Conservation (phyloP, 2,888 invertebrate genomes). For the Sphecodes monilicornis region DNA sequence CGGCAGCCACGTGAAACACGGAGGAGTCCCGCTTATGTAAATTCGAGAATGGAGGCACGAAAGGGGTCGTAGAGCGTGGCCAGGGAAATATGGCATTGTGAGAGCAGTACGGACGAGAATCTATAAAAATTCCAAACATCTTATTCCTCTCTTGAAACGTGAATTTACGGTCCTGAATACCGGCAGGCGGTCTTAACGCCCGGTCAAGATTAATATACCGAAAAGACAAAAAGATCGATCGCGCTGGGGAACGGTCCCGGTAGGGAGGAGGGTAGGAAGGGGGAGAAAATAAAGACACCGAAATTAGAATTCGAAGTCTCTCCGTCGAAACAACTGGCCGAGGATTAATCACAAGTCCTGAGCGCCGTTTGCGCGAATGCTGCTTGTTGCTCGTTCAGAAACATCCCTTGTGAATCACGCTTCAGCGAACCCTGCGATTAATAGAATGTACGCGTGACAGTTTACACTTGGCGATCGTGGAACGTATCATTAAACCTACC, state of each 20-base stretch:
- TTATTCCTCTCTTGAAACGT: constrained; percentile 72
- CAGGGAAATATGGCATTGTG: constrained; percentile 55
- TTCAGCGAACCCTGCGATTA: constrained; percentile 13
- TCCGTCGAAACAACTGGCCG: constrained; percentile 44
- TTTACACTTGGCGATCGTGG: not conserved
- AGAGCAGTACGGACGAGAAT: constrained; percentile 58
- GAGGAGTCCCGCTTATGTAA: constrained; percentile 45
- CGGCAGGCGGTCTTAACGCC: constrained; percentile 72
- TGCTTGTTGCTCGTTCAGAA: constrained; percentile 29
- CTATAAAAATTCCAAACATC: constrained; percentile 78
- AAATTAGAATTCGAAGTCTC: constrained; percentile 48
- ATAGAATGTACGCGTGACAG: not conserved
- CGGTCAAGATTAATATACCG: constrained; percentile 69
- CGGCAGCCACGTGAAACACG: constrained; percentile 28
- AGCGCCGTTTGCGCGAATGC: constrained; percentile 28
- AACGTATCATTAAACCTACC: constrained; percentile 8
- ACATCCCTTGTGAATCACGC: constrained; percentile 44
- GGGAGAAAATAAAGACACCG: constrained; percentile 51
- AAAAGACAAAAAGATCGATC: constrained; percentile 71
- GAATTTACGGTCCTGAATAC: constrained; percentile 64
- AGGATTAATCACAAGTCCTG: constrained; percentile 33
- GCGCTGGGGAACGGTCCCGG: constrained; percentile 8
- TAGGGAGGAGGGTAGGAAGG: not conserved
- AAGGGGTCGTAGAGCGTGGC: constrained; percentile 41
- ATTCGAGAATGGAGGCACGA: constrained; percentile 32